These are phyloP conservation scores for Globicephala melas DNA, from an alignment of 2,113 vertebrate species.

Conservation along the genomic window DNA sequence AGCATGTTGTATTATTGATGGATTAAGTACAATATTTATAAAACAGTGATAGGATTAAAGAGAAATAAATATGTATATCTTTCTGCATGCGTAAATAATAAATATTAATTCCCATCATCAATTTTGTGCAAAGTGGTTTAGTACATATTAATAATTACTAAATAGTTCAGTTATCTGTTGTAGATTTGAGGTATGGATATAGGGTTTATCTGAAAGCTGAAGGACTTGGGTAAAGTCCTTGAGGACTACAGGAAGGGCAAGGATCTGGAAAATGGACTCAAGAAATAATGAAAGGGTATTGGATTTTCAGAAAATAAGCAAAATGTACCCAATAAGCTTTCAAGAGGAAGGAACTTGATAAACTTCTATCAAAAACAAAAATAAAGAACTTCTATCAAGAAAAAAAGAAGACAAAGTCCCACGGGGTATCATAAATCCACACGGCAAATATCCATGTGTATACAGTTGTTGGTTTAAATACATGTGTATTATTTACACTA, in stretches of 20 bases:
- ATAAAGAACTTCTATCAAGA: not conserved
- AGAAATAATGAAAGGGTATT: not conserved
- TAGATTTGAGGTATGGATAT: not conserved
- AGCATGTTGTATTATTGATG: slow-evolving; percentile 84
- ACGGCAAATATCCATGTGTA: not conserved
- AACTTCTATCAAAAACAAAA: not conserved
- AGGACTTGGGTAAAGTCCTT: slow-evolving; percentile 60
- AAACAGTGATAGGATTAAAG: slow-evolving; percentile 82
- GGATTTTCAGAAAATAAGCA: not conserved
- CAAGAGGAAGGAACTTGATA: not conserved
- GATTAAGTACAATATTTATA: slow-evolving; percentile 86
- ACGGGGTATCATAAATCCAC: not conserved
- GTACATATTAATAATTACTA: slow-evolving; percentile 83
- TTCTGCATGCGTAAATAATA: slow-evolving; percentile 82
- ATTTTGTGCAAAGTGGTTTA: slow-evolving; percentile 78
- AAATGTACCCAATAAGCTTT: not conserved
- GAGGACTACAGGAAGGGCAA: slow-evolving; percentile 60
- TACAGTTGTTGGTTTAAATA: not conserved
- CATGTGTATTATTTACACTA: not conserved
- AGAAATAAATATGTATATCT: slow-evolving; percentile 84
- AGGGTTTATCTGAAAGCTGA: slow-evolving; percentile 69
- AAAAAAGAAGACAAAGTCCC: not conserved
- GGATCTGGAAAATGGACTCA: slow-evolving; percentile 51
- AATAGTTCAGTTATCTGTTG: slow-evolving; percentile 74
- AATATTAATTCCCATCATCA: slow-evolving; percentile 82